phyloP scores from a whole-genome alignment of 2,888 invertebrate genomes.

The Phrixothrix hirtus region DNA sequence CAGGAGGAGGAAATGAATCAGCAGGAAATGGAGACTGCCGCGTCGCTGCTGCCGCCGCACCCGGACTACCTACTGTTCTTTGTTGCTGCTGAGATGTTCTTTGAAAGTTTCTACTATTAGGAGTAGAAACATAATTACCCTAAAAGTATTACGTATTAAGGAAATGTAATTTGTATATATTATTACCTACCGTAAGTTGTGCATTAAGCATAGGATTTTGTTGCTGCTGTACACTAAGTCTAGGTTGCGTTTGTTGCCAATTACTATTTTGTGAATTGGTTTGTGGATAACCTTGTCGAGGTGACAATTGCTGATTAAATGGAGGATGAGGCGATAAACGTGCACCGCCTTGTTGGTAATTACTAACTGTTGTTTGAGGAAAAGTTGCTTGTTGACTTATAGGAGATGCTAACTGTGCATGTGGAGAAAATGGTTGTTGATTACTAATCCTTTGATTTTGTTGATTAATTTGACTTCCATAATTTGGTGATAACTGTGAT shows the following conservation, averaged over 20 bases:
- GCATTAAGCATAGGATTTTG: constrained; percentile 90
- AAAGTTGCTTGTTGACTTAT: constrained; percentile 49
- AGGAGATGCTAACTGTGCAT: constrained; percentile 56
- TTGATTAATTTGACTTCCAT: constrained; percentile 52
- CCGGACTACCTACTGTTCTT: constrained; percentile 59
- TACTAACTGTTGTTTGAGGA: constrained; percentile 46
- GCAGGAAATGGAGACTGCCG: constrained; percentile 62
- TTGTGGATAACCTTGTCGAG: constrained; percentile 42
- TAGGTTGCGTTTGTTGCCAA: constrained; percentile 56
- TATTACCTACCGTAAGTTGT: constrained; percentile 72
- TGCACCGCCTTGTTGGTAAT: constrained; percentile 54
- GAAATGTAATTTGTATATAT: too few species aligned
- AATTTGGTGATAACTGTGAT: constrained; percentile 64
- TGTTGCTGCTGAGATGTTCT: constrained; percentile 43
- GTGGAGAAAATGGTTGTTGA: constrained; percentile 56
- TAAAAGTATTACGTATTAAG: too few species aligned
- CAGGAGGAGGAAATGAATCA: constrained; percentile 59
- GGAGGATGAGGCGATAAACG: constrained; percentile 63
- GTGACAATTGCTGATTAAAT: constrained; percentile 62
- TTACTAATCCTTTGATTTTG: constrained; percentile 43
- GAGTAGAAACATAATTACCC: constrained; percentile 44
- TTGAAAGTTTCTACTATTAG: constrained; percentile 41
- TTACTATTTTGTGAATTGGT: constrained; percentile 38
- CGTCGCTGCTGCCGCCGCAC: constrained; percentile 58
- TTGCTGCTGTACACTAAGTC: constrained; percentile 72